Conservation (phyloP, 2,113 vertebrate species). For the Cyprinus carpio region DNA sequence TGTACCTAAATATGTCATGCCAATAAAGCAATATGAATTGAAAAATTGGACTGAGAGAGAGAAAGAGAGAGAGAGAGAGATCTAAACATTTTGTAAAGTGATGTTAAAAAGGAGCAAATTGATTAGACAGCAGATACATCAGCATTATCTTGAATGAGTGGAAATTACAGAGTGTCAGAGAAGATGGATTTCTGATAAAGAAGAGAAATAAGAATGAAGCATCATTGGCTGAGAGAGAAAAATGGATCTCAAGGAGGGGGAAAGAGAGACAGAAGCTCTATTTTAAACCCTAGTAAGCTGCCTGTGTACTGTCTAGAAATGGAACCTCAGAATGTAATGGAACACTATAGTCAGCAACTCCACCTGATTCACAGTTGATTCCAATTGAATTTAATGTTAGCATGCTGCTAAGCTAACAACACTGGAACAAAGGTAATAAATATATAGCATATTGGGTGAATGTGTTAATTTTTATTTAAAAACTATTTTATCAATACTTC, state of each 20-base stretch:
- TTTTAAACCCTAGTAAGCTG: slow-evolving; percentile 35
- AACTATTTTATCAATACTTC: neutral
- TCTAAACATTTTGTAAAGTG: slow-evolving; percentile 25
- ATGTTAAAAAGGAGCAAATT: slow-evolving; percentile 39
- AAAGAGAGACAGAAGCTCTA: slow-evolving; percentile 58
- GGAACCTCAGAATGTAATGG: neutral
- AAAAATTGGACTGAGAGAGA: slow-evolving; percentile 3
- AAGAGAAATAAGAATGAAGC: slow-evolving; percentile 62
- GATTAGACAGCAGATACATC: slow-evolving; percentile 78
- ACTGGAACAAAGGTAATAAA: neutral
- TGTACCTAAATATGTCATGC: too few relatives aligned
- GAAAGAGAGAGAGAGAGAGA: neutral
- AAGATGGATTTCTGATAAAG: slow-evolving; percentile 68
- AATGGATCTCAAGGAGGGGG: slow-evolving; percentile 64
- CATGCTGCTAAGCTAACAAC: neutral
- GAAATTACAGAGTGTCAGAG: slow-evolving; percentile 74
- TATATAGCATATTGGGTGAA: neutral
- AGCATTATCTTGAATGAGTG: slow-evolving; percentile 76
- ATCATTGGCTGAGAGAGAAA: slow-evolving; percentile 60
- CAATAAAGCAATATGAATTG: too few relatives aligned
- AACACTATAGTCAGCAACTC: neutral
- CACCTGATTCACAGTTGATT: neutral
- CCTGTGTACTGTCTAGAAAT: slow-evolving; percentile 1
- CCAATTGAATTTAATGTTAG: neutral
- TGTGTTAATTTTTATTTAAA: neutral